Evolutionary conservation across 2,888 invertebrate species (phyloP).

Genomic region (Nymphalis c-album): DNA sequence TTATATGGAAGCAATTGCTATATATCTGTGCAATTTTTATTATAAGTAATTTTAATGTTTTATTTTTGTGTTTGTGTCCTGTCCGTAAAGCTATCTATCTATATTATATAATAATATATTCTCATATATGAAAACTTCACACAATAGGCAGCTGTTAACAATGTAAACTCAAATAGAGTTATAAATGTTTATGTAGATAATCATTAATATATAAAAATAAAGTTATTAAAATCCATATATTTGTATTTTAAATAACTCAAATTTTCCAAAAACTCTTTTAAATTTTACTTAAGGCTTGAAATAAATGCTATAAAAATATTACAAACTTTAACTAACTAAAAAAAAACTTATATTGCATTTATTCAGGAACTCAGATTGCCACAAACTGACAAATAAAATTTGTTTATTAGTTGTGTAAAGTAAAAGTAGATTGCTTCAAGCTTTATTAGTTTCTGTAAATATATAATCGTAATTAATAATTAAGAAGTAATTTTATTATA

Average conservation of each 20-base stretch:
- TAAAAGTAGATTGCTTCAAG: slow-evolving; percentile 47
- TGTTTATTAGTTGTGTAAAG: slow-evolving; percentile 32
- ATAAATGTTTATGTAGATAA: slow-evolving; percentile 16
- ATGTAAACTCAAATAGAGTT: slow-evolving; percentile 6
- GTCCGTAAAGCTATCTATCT: background rate
- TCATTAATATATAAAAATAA: slow-evolving; percentile 44
- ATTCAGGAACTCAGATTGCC: background rate
- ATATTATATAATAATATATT: background rate
- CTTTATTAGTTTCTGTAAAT: slow-evolving; percentile 51
- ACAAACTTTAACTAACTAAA: background rate
- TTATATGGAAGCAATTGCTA: background rate
- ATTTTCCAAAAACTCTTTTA: background rate
- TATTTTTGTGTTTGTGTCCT: background rate
- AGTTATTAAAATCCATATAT: slow-evolving; percentile 43
- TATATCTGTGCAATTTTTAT: slow-evolving; percentile 5
- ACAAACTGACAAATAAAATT: background rate
- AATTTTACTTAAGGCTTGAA: too few relatives aligned
- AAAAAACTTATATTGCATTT: background rate
- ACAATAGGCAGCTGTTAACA: slow-evolving; percentile 15
- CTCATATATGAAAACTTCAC: background rate
- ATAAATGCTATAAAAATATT: too few relatives aligned
- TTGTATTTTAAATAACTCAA: slow-evolving; percentile 48
- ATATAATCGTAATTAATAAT: background rate
- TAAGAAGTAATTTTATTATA: background rate
- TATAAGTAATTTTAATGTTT: slow-evolving; percentile 4